phyloP scores from a whole-genome alignment of 2,113 vertebrate genomes.

The Cavia aperea region DNA sequence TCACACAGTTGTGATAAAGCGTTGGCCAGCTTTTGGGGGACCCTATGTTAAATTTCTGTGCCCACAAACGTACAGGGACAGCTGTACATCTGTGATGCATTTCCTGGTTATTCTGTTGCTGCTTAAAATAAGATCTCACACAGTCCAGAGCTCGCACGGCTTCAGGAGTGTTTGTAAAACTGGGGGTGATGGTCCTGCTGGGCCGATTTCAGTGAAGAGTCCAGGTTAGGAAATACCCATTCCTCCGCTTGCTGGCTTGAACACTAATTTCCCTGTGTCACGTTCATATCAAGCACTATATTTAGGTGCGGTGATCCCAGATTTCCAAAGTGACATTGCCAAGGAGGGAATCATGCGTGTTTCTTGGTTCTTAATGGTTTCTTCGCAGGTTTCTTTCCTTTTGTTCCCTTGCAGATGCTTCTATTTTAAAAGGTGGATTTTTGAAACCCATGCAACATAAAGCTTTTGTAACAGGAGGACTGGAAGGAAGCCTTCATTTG shows the following conservation, averaged over 20 bases:
- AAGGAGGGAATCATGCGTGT: neutral
- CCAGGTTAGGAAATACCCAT: neutral
- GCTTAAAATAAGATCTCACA: neutral
- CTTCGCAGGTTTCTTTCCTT: neutral
- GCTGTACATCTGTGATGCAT: neutral
- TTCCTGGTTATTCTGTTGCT: neutral
- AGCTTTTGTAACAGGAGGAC: constrained; percentile 32
- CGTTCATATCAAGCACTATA: neutral
- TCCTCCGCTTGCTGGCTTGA: neutral
- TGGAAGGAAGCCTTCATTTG: constrained; percentile 28
- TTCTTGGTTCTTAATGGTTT: neutral
- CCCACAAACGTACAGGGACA: neutral
- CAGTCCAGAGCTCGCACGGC: neutral
- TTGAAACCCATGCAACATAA: constrained; percentile 26
- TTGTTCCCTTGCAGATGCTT: constrained; percentile 40
- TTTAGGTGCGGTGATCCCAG: neutral
- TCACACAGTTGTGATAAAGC: neutral
- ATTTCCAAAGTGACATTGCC: neutral
- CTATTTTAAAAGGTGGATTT: constrained; percentile 48
- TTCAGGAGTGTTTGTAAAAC: constrained; percentile 9
- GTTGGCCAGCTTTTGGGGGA: neutral
- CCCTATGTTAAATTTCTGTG: neutral
- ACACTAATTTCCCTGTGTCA: neutral
- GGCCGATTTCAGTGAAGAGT: neutral
- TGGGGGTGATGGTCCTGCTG: neutral